Base-by-base conservation (phyloP, 2,113 vertebrate species). In the Silurus glanis region DNA sequence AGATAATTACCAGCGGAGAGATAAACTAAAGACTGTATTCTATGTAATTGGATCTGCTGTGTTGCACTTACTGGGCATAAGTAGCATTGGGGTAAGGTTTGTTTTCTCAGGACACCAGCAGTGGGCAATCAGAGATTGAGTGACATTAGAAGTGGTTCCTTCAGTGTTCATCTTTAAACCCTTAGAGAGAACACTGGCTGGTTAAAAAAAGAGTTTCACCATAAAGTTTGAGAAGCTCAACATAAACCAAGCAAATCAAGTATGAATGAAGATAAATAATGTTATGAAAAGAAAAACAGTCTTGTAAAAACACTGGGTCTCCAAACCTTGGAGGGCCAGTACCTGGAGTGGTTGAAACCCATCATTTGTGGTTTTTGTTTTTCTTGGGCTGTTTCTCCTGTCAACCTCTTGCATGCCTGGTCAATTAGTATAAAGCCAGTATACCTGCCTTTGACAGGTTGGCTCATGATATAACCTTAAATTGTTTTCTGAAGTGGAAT, bases 1-100 rank as follows among this genome's bases (percentile, higher is more conserved):
- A 97, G 97, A 96, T 98, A 97, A 98, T 97, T 97, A 97, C 97
- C 96, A 94, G 96, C 95, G 96, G 96, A 96, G 97, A 98, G 97
- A 97, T 97, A 96, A 98, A 97, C 96, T 95, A 94, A 97, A 97
- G 95, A 96, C 97, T 96, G 96, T 96, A 96, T 97, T 96, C 95
- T 96, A 97, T 96, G 96, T 98, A 98, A 99, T 98, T 97, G 96
- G 97, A 95, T 94, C 96, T 95, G 88, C 92, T 90, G 93, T 92
- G 92, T 93, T 94, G 92, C 93, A 92, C 91, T 93, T 80, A 6
- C 92, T 93, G 23, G 92, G 94, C 91, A 90, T 92, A 92, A 93
- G 91, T 90, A 92, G 91, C 90, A 85, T 79, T 86, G 85, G 87
- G 75, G 47, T 87, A 88, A 76, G 89, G 86, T 79, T 85, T 87